Base-by-base conservation (phyloP, 2,113 vertebrate species). In the Oryzias woworae region DNA sequence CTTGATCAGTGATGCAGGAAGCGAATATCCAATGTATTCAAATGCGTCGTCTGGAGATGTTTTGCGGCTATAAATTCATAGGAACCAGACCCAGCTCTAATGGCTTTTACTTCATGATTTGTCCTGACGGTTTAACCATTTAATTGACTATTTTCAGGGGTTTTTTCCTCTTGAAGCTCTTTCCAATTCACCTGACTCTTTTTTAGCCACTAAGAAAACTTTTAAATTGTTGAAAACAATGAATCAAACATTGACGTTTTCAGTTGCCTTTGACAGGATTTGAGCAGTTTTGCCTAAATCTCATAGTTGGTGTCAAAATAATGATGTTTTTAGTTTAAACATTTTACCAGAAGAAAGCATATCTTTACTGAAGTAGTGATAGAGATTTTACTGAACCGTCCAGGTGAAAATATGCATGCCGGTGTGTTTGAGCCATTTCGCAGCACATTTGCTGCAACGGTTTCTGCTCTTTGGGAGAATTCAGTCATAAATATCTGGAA, bases 1-100 rank as follows among this genome's bases (percentile, higher is more conserved):
- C 43, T 85, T 78, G 80, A 87, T 80, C 80, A 81, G 78, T 82
- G 72, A 75, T 75, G 66, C 82, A 72, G 20, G 65, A 59, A 63
- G 53, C 66, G 43, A 54, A 49, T 36, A 36, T 36, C 36, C 58
- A 46, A 41, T 69, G 62, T 78, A 54, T 67, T 53, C 67, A 78
- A 79, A 75, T 73, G 69, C 66, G 58, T 84, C 53, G 44, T 73
- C 58, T 53, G 45, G 41, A 65, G 66, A 62, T 62, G 65, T 66
- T 71, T 18, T 50, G 22, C 55, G 71, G 49, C 56, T 28, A 28
- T 28, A 28, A 4, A 2, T 59, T 63, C 53, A 56, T 46, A 51
- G 23, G 36, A 78, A 75, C 48, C 52, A 62, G 75, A 54, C 18
- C 8, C 54, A 61, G 57, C 58, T 60, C 28, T 42, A 58, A 42